phyloP scores from a whole-genome alignment of 1,140 invertebrate genomes.

The Neoseiulus cucumeris region DNA sequence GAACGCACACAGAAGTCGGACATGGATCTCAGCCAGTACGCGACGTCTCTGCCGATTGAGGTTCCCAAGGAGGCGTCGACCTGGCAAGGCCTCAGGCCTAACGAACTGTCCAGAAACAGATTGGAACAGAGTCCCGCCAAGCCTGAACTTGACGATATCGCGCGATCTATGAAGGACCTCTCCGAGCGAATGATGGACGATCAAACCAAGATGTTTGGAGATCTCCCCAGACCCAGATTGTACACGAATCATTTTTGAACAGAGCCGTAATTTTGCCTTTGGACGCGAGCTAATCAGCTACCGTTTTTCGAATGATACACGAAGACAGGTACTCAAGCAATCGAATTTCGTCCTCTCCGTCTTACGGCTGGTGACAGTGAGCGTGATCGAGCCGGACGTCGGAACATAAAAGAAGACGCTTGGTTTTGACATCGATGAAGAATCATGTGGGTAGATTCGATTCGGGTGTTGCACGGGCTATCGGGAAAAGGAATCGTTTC shows the following conservation, averaged over 20 bases:
- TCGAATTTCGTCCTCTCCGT: too few species aligned
- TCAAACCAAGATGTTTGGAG: not conserved
- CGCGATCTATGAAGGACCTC: constrained; percentile 1
- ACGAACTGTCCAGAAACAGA: not conserved
- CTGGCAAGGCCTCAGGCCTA: not conserved
- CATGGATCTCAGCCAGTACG: constrained; percentile 5
- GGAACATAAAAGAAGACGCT: too few species aligned
- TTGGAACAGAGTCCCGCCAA: not conserved
- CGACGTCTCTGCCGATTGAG: not conserved
- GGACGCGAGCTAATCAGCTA: too few species aligned
- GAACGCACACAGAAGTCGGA: not conserved
- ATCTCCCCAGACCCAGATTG: constrained; percentile 2
- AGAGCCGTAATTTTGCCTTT: too few species aligned
- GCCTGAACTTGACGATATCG: not conserved
- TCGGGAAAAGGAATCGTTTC: too few species aligned
- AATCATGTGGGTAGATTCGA: too few species aligned
- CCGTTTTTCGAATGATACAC: too few species aligned
- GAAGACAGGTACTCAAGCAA: too few species aligned
- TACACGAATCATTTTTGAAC: constrained; percentile 9
- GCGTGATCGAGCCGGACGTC: too few species aligned
- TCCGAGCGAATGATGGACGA: constrained; percentile 6
- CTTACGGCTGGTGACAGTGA: too few species aligned
- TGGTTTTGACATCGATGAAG: too few species aligned
- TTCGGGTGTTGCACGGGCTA: too few species aligned
- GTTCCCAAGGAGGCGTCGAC: not conserved